Evolutionary conservation across 2,797 vertebrate genomes (phyloP).

Genomic region (Coregonus ussuriensis): DNA sequence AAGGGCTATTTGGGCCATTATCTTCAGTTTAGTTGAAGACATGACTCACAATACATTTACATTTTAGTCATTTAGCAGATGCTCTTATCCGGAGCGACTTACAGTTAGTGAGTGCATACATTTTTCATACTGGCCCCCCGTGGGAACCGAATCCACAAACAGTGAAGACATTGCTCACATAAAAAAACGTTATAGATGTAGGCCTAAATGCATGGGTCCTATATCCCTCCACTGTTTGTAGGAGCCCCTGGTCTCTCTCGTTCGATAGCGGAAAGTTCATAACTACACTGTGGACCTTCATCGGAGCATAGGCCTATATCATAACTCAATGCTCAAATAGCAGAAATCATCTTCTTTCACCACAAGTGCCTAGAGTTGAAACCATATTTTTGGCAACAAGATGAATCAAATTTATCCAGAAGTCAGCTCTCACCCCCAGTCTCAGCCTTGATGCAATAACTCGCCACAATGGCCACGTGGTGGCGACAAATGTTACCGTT

Average conservation of each 20-base stretch:
- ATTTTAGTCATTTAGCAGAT: no score
- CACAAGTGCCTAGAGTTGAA: not conserved
- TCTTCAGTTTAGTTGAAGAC: conserved; percentile 13
- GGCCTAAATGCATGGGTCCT: no score
- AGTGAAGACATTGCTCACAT: conserved; percentile 34
- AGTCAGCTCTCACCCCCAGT: not conserved
- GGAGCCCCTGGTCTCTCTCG: not conserved
- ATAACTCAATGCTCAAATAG: not conserved
- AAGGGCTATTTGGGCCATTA: not conserved
- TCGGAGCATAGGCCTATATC: not conserved
- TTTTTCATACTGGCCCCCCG: no score
- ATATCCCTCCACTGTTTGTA: not conserved
- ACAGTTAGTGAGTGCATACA: no score
- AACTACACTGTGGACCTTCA: no score
- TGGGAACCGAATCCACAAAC: no score
- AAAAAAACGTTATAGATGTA: conserved; percentile 44
- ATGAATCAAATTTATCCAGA: not conserved
- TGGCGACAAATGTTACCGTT: conserved; percentile 44
- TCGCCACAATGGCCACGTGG: conserved; percentile 42
- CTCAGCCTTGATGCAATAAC: not conserved
- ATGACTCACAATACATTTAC: no score
- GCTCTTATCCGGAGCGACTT: no score
- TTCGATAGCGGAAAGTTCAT: no score
- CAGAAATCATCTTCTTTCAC: not conserved
- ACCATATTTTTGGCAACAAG: not conserved